A percentile compares a stretch with the other conserved stretches of the same genome.
Evolutionary conservation across 2,113 vertebrate species (phyloP).

Genomic region (Lates calcarifer): DNA sequence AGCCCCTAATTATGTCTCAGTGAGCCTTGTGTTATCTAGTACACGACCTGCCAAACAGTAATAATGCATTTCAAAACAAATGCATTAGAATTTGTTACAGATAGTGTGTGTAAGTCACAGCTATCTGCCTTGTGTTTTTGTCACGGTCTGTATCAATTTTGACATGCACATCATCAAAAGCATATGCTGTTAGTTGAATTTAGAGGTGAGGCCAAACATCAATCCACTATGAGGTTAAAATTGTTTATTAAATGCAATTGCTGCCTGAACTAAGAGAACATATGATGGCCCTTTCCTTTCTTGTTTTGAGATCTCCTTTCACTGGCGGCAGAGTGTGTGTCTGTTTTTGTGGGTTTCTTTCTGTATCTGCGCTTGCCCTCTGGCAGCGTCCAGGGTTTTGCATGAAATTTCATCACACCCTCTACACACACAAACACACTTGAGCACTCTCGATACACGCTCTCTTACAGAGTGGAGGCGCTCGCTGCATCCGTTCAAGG

Average conservation of each 20-base stretch:
- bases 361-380: conserved; percentile 50
- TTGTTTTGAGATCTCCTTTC: conserved; percentile 63
- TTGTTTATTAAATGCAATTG: conserved; percentile 37
- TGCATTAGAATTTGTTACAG: conserved; percentile 72
- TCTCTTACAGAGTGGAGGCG: conserved; percentile 8
- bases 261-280: conserved; percentile 41
- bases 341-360: conserved; percentile 45
- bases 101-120: conserved; percentile 66
- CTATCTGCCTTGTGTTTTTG: conserved; percentile 61
- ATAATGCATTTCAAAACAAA: conserved; percentile 79
- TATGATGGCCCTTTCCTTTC: conserved; percentile 54
- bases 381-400: conserved; percentile 75
- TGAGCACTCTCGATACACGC: conserved; percentile 34
- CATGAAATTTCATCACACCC: conserved; percentile 81
- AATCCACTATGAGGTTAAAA: conserved; percentile 11
- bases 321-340: conserved; percentile 38
- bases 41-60: conserved; percentile 73
- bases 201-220: conserved; percentile 29
- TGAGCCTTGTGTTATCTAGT: conserved; percentile 72
- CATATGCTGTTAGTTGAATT: conserved; percentile 37
- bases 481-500: conserved; percentile 47
- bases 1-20: conserved; percentile 76
- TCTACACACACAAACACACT: conserved; percentile 51
- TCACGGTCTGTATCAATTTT: conserved; percentile 61
- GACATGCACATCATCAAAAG: conserved; percentile 53